These are phyloP conservation scores for Fissipunctia ypsillon DNA, from an alignment of 2,888 invertebrate genomes.

Conservation along the genomic window DNA sequence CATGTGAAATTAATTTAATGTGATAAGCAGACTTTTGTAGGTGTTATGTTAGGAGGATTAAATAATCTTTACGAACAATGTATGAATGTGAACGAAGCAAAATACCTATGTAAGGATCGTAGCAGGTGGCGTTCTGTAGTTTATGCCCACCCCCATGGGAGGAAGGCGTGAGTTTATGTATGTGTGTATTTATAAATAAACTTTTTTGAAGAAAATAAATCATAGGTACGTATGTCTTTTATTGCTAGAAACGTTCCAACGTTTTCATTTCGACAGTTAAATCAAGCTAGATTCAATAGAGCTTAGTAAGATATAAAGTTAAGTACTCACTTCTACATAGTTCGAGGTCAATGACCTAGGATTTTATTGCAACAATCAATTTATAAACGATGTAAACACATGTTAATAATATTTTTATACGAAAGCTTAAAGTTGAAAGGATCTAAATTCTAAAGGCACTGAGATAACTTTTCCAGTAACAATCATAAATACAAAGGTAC, in stretches of 20 bases:
- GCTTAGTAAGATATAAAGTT: slow-evolving; percentile 36
- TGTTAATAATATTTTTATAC: slow-evolving; percentile 1
- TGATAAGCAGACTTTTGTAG: slow-evolving; percentile 29
- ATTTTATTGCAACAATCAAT: slow-evolving; percentile 29
- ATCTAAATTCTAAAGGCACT: slow-evolving; percentile 8
- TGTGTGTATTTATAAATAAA: no score
- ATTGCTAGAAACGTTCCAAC: slow-evolving; percentile 20
- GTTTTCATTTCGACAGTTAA: slow-evolving; percentile 24
- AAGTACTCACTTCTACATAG: slow-evolving; percentile 32
- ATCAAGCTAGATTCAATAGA: slow-evolving; percentile 26
- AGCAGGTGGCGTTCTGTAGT: no score
- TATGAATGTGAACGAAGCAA: no score
- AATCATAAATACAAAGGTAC: slow-evolving; percentile 1
- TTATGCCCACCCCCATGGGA: no score
- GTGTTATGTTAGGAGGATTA: slow-evolving; percentile 15
- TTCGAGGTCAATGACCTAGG: slow-evolving; percentile 22
- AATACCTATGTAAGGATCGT: no score
- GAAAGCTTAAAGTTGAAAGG: slow-evolving; percentile 15
- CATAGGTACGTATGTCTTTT: not conserved
- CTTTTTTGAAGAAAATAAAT: not conserved
- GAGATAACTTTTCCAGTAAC: slow-evolving; percentile 1
- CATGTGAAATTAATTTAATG: slow-evolving; percentile 36
- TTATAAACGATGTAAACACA: slow-evolving; percentile 11
- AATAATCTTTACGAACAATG: no score
- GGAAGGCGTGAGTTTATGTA: no score